phyloP scores from a whole-genome alignment of 2,797 vertebrate genomes.

The Gambelia wislizenii region DNA sequence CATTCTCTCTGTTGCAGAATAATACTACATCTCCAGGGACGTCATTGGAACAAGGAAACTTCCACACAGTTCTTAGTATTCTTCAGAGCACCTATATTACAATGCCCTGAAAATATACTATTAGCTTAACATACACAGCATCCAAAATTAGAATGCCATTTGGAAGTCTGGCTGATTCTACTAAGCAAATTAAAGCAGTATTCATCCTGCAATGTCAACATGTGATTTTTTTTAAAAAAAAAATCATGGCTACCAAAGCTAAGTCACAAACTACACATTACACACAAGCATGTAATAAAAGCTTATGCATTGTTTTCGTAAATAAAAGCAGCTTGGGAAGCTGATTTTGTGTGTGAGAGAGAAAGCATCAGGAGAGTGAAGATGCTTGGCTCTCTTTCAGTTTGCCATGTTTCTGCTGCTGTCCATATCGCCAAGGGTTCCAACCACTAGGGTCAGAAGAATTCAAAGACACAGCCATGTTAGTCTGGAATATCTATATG shows the following conservation, averaged over 20 bases:
- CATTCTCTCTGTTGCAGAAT: neutral
- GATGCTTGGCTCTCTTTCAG: neutral
- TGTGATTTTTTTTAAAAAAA: neutral
- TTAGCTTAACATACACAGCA: slow-evolving; percentile 17
- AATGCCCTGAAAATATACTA: neutral
- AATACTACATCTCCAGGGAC: neutral
- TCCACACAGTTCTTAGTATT: slow-evolving; percentile 1
- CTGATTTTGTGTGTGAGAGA: neutral
- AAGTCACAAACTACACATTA: neutral
- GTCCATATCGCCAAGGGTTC: neutral
- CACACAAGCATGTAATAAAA: neutral
- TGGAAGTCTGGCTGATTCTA: slow-evolving; percentile 13
- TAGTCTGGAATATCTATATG: too few species aligned
- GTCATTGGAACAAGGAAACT: neutral
- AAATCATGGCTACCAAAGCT: neutral
- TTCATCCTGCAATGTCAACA: neutral
- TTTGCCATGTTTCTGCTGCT: too few species aligned
- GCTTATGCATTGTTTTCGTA: neutral
- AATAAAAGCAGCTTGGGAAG: neutral
- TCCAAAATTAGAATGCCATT: slow-evolving; percentile 16
- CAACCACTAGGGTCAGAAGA: neutral
- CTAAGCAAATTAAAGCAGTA: slow-evolving; percentile 4
- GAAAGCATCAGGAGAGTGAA: neutral
- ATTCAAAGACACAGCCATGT: too few species aligned
- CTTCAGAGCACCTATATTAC: neutral